These are phyloP conservation scores for Nasonia vitripennis DNA, from an alignment of 1,140 invertebrate species.

Conservation along the genomic window DNA sequence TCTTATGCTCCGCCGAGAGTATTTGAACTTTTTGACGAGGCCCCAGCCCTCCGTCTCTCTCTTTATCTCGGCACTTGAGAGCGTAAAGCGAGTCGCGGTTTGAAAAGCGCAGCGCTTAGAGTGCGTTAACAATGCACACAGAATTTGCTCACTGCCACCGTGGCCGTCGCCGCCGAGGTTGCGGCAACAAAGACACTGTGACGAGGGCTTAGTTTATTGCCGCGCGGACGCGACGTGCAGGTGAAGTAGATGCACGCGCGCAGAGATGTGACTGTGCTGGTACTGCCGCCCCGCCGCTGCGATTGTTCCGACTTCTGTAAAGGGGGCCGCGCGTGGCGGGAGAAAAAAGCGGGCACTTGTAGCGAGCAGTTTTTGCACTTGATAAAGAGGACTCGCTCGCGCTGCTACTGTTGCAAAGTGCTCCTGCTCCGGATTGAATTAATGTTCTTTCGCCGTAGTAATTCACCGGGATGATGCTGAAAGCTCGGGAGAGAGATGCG, in stretches of 20 bases:
- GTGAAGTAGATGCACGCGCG: neutral
- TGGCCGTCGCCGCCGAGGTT: too few species aligned
- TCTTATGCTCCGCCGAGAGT: constrained; percentile 12
- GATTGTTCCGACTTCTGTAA: constrained; percentile 14
- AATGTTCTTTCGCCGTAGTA: constrained; percentile 4
- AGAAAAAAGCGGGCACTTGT: constrained; percentile 6
- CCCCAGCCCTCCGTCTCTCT: neutral
- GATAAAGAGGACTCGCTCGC: constrained; percentile 1
- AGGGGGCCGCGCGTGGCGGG: neutral
- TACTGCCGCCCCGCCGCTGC: neutral
- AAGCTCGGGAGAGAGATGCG: neutral
- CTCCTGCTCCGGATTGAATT: constrained; percentile 5
- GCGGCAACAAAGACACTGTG: constrained; percentile 15
- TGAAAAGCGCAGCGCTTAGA: neutral
- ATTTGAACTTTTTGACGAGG: constrained; percentile 38
- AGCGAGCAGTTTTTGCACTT: constrained; percentile 6
- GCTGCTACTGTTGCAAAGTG: constrained; percentile 1
- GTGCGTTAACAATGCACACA: constrained; percentile 18
- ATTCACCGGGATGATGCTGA: neutral
- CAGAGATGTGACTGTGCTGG: neutral
- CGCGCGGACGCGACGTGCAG: neutral
- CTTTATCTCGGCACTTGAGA: constrained; percentile 37
- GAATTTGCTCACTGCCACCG: neutral
- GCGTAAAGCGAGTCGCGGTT: neutral
- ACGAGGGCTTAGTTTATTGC: constrained; percentile 32